Percentiles rank a stretch among this genome's conserved stretches.
Evolutionary conservation across 2,888 invertebrate species (phyloP).

Genomic region (Lordiphosa andalusiaca): DNA sequence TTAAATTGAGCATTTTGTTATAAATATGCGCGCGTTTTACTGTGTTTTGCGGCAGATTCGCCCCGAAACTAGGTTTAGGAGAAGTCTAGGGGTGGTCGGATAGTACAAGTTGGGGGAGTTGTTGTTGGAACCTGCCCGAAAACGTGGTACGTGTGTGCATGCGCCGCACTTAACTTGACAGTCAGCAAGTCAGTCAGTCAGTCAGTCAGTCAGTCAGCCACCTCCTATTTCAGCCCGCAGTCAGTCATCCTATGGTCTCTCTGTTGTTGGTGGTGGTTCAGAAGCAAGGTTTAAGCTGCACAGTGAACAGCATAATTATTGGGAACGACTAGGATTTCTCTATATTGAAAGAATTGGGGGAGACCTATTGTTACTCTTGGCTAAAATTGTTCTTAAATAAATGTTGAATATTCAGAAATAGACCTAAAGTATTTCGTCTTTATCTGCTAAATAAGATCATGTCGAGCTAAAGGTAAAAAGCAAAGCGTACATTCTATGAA

Average conservation of each 20-base stretch:
- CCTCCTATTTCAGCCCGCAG: conserved; percentile 9
- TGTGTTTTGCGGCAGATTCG: conserved; percentile 61
- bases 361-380: too few relatives aligned
- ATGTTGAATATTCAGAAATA: too few relatives aligned
- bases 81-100: too few relatives aligned
- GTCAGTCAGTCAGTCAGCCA: conserved; percentile 11
- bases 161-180: conserved; percentile 47
- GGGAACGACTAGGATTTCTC: background rate
- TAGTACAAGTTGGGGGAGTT: conserved; percentile 1
- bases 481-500: too few relatives aligned
- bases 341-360: background rate
- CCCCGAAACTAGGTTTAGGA: conserved; percentile 7
- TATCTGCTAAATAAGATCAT: too few relatives aligned
- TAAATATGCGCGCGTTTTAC: conserved; percentile 75
- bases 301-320: conserved; percentile 7
- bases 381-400: too few relatives aligned
- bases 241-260: conserved; percentile 4
- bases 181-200: conserved; percentile 36
- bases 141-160: conserved; percentile 35
- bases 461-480: too few relatives aligned
- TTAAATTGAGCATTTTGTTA: conserved; percentile 61
- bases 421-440: too few relatives aligned
- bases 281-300: background rate
- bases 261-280: conserved; percentile 1
- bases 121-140: background rate